These are phyloP conservation scores for Pantherophis vulpinus DNA, from an alignment of 2,797 vertebrate species.

Conservation along the genomic window DNA sequence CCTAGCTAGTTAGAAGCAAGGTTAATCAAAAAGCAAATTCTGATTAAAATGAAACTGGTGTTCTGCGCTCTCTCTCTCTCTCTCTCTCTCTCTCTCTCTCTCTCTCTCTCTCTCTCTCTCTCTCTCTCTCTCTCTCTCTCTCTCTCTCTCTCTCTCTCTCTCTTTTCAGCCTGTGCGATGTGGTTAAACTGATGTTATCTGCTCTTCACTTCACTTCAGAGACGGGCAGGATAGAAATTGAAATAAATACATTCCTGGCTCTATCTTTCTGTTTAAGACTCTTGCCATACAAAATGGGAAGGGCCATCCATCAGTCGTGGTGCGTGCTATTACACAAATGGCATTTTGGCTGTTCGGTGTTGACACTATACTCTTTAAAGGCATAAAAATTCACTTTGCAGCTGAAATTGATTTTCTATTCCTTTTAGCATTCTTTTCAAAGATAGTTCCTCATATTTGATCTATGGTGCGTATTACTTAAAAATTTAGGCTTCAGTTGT, in stretches of 20 bases:
- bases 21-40: neutral
- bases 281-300: conserved; percentile 28
- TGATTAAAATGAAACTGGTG: neutral
- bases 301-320: conserved; percentile 25
- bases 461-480: conserved; percentile 42
- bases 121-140: no score
- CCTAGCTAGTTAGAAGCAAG: neutral
- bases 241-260: neutral
- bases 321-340: conserved; percentile 26
- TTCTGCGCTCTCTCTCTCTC: neutral
- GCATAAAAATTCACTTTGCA: conserved; percentile 38
- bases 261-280: conserved; percentile 15
- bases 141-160: no score
- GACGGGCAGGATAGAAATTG: neutral
- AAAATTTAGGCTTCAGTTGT: conserved; percentile 23
- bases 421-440: conserved; percentile 38
- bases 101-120: no score
- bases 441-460: conserved; percentile 40
- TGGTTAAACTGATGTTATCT: neutral
- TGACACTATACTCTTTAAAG: conserved; percentile 44
- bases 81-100: no score
- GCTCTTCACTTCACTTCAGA: neutral
- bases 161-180: neutral
- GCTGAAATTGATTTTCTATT: conserved; percentile 38
- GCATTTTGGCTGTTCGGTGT: conserved; percentile 16